Evolutionary conservation across 2,888 invertebrate genomes (phyloP).

Genomic region (Napeogenes inachia): DNA sequence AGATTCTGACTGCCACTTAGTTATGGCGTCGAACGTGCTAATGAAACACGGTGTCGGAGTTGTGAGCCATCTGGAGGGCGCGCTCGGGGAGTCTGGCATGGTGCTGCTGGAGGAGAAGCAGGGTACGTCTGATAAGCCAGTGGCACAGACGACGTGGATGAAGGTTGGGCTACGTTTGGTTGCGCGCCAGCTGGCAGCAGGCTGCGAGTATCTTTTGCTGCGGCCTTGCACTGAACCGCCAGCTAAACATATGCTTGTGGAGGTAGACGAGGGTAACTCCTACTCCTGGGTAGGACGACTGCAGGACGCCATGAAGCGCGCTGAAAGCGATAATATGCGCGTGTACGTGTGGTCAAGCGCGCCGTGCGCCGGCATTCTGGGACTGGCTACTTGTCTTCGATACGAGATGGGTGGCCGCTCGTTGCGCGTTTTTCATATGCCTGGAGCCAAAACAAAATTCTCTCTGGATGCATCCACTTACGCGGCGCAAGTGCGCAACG

Average conservation of each 20-base stretch:
- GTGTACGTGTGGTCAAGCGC: slow-evolving; percentile 84
- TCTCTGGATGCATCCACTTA: slow-evolving; percentile 76
- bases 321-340: slow-evolving; percentile 77
- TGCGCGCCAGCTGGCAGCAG: slow-evolving; percentile 67
- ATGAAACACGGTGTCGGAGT: slow-evolving; percentile 71
- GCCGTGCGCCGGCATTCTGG: slow-evolving; percentile 86
- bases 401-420: slow-evolving; percentile 90
- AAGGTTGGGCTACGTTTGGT: slow-evolving; percentile 53
- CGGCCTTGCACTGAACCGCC: slow-evolving; percentile 75
- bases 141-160: slow-evolving; percentile 50
- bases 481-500: slow-evolving; percentile 80
- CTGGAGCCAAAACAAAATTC: slow-evolving; percentile 80
- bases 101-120: slow-evolving; percentile 84
- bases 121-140: slow-evolving; percentile 54
- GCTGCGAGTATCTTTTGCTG: slow-evolving; percentile 81
- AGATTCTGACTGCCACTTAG: slow-evolving; percentile 83
- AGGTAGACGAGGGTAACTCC: slow-evolving; percentile 80
- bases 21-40: slow-evolving; percentile 81
- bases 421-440: slow-evolving; percentile 84
- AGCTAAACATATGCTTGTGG: slow-evolving; percentile 72
- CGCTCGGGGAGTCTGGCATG: slow-evolving; percentile 83
- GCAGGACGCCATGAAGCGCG: slow-evolving; percentile 84
- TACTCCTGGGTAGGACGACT: slow-evolving; percentile 89
- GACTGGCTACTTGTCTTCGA: slow-evolving; percentile 93
- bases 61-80: slow-evolving; percentile 77